Conservation (phyloP, 2,888 invertebrate species). For the Drosophila peninsularis region DNA sequence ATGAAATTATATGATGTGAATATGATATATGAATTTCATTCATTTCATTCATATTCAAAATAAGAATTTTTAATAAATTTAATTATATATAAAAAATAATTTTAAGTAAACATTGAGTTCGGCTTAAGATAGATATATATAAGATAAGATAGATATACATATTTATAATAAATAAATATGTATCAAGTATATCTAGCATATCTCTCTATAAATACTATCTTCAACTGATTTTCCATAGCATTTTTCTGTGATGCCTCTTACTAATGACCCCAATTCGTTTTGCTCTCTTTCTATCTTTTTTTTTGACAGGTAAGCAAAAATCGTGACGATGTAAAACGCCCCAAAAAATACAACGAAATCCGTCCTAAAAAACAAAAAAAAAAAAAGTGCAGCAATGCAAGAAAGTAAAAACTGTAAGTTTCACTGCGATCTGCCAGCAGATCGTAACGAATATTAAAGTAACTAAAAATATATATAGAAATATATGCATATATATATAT, state of each 20-base stretch:
- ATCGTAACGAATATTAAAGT: constrained; percentile 53
- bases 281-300: constrained; percentile 65
- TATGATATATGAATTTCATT: too few species aligned
- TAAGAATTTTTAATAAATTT: too few species aligned
- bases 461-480: constrained; percentile 2
- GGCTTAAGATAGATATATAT: too few species aligned
- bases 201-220: not conserved
- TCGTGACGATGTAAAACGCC: constrained; percentile 73
- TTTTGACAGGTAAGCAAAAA: constrained; percentile 76
- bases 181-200: not conserved
- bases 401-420: constrained; percentile 67
- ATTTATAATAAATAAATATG: not conserved
- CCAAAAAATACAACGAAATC: constrained; percentile 25
- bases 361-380: not conserved
- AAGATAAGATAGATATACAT: not conserved
- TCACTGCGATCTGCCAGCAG: constrained; percentile 59
- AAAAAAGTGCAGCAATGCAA: constrained; percentile 52
- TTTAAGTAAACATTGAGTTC: too few species aligned
- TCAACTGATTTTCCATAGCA: constrained; percentile 48
- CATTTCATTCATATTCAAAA: too few species aligned
- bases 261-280: constrained; percentile 74
- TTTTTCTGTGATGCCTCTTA: constrained; percentile 57
- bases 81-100: too few species aligned
- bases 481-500: not conserved
- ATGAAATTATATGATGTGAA: too few species aligned